Base-by-base conservation (phyloP, 2,888 invertebrate genomes). In the Andricus quercusramuli region DNA sequence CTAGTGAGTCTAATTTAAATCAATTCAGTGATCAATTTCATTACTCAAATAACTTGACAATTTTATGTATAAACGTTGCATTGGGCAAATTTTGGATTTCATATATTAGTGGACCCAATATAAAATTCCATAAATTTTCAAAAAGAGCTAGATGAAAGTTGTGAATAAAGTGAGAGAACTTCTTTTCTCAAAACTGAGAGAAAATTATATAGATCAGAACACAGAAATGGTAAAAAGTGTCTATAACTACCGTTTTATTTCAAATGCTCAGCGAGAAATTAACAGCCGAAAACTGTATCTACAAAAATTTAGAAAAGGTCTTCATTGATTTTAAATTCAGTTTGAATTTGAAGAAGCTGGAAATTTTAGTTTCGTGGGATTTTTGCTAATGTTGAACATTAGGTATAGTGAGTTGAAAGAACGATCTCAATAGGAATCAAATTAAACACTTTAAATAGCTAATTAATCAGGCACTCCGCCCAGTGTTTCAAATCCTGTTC, bases 391-490 rank as follows among this genome's bases (percentile, higher is more conserved):
- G n/a, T 25, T 62, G 22, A n/a, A 8, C 22, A 41, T 37, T 67
- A 67, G 11, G 83, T 20, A 77, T 78, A 56, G 65, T 68, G 44
- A 83, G 78, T 76, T 77, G 65, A 59, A 79, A 83, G 77, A 81
- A 84, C 80, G 84, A 84, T 84, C 84, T 84, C 84, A 84, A 83
- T 84, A 81, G 81, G 59, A 81, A 76, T 66, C 51, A 32, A 80
- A 82, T 68, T 70, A 78, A 80, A 47, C n/a, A 44, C 77, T 47
- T 47, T 47, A 47, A 47, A 47, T 17, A 47, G 47, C 17, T 6
- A 47, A 47, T 47, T 47, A 17, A 47, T 47, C 47, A 76, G 62
- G 4, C 47, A 76, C 32, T 65, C 37, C 20, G n/a, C 17, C 17
- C 8, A 65, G 65, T 32, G 37, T 32, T 65, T 8, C 15, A 65